phyloP scores from a whole-genome alignment of 2,888 invertebrate species.

The Drosophila meridionalis region DNA sequence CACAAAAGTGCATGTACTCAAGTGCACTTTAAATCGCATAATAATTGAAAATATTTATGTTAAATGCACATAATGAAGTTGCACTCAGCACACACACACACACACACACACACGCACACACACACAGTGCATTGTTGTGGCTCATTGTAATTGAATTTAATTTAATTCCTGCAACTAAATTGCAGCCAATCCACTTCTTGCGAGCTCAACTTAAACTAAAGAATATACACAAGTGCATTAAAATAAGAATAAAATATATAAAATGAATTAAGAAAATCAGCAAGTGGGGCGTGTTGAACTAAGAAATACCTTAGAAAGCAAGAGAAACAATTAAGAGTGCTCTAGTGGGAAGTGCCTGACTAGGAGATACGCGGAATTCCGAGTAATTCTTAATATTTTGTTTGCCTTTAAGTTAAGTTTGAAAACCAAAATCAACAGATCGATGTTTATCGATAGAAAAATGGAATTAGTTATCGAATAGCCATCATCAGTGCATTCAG shows the following conservation, averaged over 20 bases:
- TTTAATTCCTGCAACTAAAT: conserved; percentile 70
- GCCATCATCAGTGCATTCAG: too few relatives aligned
- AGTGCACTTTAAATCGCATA: conserved; percentile 80
- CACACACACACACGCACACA: background rate
- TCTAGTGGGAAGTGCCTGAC: background rate
- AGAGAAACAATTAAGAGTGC: background rate
- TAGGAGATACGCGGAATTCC: background rate
- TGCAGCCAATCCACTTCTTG: conserved; percentile 65
- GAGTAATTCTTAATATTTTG: too few relatives aligned
- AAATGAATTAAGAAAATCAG: background rate
- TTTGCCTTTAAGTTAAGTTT: too few relatives aligned
- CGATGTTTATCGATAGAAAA: too few relatives aligned
- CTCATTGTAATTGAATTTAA: conserved; percentile 79
- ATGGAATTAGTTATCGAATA: too few relatives aligned
- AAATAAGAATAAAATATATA: conserved; percentile 5
- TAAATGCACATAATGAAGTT: conserved; percentile 80
- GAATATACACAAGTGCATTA: background rate
- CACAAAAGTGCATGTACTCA: conserved; percentile 47
- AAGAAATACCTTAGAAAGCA: background rate
- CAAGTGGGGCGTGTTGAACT: background rate
- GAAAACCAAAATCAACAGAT: too few relatives aligned
- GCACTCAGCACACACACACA: conserved; percentile 52
- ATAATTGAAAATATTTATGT: conserved; percentile 77
- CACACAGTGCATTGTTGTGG: conserved; percentile 31
- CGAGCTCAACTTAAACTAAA: conserved; percentile 23